These are phyloP conservation scores for Pachyrhynchus sulphureomaculatus DNA, from an alignment of 1,140 invertebrate species.

Conservation along the genomic window DNA sequence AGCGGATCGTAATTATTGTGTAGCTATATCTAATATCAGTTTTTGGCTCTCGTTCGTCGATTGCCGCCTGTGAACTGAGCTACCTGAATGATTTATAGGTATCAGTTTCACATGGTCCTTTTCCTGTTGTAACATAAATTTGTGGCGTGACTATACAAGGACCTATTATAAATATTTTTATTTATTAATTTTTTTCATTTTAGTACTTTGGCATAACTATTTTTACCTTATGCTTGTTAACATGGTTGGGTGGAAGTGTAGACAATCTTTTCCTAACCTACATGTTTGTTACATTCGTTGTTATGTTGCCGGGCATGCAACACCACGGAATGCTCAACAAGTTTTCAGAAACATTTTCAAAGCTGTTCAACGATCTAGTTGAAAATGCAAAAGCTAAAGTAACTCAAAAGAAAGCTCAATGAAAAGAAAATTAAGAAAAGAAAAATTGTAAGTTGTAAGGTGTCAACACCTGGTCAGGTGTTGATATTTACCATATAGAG, in stretches of 20 bases:
- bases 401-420: constrained; percentile 33
- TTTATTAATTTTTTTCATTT: constrained; percentile 46
- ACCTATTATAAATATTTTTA: too few relatives aligned
- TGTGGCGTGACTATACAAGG: too few relatives aligned
- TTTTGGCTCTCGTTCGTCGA: too few relatives aligned
- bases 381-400: constrained; percentile 40
- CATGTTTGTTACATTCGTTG: constrained; percentile 56
- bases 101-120: too few relatives aligned
- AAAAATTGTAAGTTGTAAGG: neutral
- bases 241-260: constrained; percentile 77
- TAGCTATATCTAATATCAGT: too few relatives aligned
- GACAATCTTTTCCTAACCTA: constrained; percentile 83
- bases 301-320: constrained; percentile 60
- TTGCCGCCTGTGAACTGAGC: too few relatives aligned
- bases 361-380: constrained; percentile 42
- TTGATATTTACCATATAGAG: neutral
- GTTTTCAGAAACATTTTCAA: constrained; percentile 34
- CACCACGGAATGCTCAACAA: constrained; percentile 48
- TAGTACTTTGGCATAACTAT: constrained; percentile 77
- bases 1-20: too few relatives aligned
- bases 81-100: too few relatives aligned
- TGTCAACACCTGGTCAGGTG: neutral
- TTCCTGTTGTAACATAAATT: too few relatives aligned
- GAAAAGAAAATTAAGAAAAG: constrained; percentile 3
- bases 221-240: constrained; percentile 62